Conservation (phyloP, 2,797 vertebrate genomes). For the Melanotaenia pygmaea region DNA sequence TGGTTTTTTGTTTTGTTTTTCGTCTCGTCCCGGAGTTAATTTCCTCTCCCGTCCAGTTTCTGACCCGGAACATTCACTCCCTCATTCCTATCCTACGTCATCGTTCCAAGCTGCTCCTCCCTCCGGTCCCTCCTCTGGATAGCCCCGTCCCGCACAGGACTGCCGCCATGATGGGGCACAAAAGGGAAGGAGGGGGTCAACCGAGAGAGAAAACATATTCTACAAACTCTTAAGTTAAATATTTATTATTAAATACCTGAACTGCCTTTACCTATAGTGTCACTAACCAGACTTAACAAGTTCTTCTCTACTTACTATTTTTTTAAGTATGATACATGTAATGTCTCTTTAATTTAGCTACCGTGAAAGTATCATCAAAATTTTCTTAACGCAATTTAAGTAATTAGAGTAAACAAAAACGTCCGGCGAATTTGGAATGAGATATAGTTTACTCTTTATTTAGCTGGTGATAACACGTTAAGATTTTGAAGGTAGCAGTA, state of each 20-base stretch:
- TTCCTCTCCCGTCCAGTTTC: slow-evolving; percentile 84
- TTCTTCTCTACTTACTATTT: neutral
- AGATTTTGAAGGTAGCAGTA: no score
- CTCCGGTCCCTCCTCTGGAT: slow-evolving; percentile 58
- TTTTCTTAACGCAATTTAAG: neutral
- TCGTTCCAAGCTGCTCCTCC: slow-evolving; percentile 76
- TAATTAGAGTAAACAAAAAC: neutral
- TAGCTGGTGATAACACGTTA: no score
- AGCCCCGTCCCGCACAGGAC: slow-evolving; percentile 59
- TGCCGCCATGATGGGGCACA: slow-evolving; percentile 60
- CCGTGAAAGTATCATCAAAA: neutral
- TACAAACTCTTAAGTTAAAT: neutral
- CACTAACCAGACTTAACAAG: neutral
- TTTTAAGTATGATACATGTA: neutral
- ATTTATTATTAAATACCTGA: neutral
- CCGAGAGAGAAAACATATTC: neutral
- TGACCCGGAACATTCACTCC: slow-evolving; percentile 89
- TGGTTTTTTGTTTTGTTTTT: slow-evolving; percentile 38
- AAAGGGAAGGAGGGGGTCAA: neutral
- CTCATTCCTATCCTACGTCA: slow-evolving; percentile 88
- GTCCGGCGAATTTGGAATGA: neutral
- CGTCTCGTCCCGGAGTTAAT: slow-evolving; percentile 78
- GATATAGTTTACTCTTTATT: neutral
- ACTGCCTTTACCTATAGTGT: neutral
- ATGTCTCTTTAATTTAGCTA: neutral